Conservation (phyloP, 2,888 invertebrate species). For the Dorcus hopei region DNA sequence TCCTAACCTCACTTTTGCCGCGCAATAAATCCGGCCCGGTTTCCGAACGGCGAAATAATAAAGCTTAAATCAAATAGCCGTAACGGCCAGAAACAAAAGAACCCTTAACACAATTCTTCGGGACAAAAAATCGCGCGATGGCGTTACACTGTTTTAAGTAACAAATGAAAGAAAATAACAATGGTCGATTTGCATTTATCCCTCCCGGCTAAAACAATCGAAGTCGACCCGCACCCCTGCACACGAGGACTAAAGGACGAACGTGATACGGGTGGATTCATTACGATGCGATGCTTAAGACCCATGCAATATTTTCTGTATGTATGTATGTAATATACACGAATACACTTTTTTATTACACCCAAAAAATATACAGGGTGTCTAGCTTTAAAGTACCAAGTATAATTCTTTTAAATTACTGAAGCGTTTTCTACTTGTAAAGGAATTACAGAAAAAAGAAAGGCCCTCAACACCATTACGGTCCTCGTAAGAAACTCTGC, state of each 20-base stretch:
- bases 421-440: too few relatives aligned
- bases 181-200: constrained; percentile 44
- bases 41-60: constrained; percentile 39
- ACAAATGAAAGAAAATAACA: constrained; percentile 41
- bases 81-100: constrained; percentile 41
- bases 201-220: constrained; percentile 41
- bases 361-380: too few relatives aligned
- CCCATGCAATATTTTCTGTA: too few relatives aligned
- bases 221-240: not conserved
- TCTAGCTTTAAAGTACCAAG: too few relatives aligned
- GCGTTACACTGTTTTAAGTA: constrained; percentile 41
- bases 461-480: too few relatives aligned
- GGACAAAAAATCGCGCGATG: constrained; percentile 35
- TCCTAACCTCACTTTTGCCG: constrained; percentile 27
- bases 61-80: constrained; percentile 40
- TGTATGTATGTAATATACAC: too few relatives aligned
- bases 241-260: not conserved
- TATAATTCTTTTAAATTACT: too few relatives aligned
- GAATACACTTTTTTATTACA: too few relatives aligned
- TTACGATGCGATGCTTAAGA: too few relatives aligned
- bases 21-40: constrained; percentile 43
- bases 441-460: too few relatives aligned
- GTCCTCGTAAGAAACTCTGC: too few relatives aligned
- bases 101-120: constrained; percentile 41
- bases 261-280: too few relatives aligned